Evolutionary conservation across 2,888 invertebrate genomes (phyloP), one percentile per base, ranked within the genome.

Genomic region (Charanyca ferruginea): DNA sequence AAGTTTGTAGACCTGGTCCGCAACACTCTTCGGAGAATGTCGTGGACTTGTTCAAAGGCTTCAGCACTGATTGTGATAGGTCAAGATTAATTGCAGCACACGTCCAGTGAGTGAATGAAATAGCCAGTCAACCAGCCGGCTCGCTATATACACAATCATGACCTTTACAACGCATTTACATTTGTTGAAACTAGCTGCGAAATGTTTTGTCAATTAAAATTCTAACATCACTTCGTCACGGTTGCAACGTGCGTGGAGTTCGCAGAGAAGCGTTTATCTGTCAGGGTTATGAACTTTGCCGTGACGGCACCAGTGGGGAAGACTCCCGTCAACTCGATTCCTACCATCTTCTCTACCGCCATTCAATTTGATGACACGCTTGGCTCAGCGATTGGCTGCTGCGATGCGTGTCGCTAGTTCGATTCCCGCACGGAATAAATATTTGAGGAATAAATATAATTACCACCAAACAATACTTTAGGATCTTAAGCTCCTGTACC

Each of bases 171-270:
- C 22, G 32, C 32, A 70, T 68, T 49, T 44, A 62, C 51, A 72
- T 77, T 58, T 63, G 72, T 63, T 48, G 64, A 71, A 71, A 77
- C 28, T 7, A 61, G 8, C 77, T 41, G 47, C 55, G 47, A 61
- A 77, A 73, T 45, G 25, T 61, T 72, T 52, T 48, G 51, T 9
- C 69, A 75, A 58, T 58, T 70, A 23, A 55, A 20, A 23, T 75
- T 52, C 22, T 42, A 57, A 52, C 74, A 53, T 53, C 23, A 38
- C 42, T 49, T 6, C 25, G 25, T 1, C 42, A n/a, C 6, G 20
- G 61, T 63, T 66, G 72, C 48, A 32, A n/a, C n/a, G 47, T 20
- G 23, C 20, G 45, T 48, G 3, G 11, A 18, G 42, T 22, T 35
- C 25, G 25, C n/a, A 32, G 28, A 41, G 20, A 61, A 44, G 64